A percentile compares a stretch with the other conserved stretches of the same genome.
Conservation (phyloP, 2,888 invertebrate species). For the Phalangium opilio region DNA sequence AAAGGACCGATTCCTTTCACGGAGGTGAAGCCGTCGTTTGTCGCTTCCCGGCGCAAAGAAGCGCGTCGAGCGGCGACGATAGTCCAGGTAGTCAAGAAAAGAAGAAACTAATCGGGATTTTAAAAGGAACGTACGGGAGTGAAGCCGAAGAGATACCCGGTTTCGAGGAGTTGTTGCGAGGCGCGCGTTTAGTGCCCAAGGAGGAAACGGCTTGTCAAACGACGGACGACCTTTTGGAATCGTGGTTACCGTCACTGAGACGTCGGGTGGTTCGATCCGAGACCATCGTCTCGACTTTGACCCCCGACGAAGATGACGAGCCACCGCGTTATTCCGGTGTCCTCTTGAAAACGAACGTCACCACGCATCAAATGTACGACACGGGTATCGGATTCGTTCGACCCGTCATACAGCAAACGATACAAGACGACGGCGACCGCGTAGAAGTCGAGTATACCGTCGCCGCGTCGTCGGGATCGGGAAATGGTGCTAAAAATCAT, state of each 20-base stretch:
- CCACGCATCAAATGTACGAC: neutral
- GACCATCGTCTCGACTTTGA: conserved; percentile 7
- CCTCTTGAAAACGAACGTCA: no score
- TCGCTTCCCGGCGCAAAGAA: conserved; percentile 12
- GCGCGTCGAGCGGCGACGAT: conserved; percentile 17
- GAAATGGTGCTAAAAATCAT: no score
- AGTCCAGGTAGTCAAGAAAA: conserved; percentile 6
- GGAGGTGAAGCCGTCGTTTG: conserved; percentile 6
- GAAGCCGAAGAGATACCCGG: conserved; percentile 14
- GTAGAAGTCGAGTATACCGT: conserved; percentile 15
- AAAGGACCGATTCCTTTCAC: conserved; percentile 13
- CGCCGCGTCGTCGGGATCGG: neutral
- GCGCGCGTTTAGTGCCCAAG: neutral
- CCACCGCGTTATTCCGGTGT: neutral
- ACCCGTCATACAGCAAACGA: neutral
- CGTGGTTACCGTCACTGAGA: conserved; percentile 16
- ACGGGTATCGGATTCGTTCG: neutral
- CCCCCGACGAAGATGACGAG: conserved; percentile 9
- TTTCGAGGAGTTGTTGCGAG: conserved; percentile 6
- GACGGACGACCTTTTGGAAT: conserved; percentile 18
- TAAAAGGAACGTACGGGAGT: conserved; percentile 14
- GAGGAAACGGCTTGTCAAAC: conserved; percentile 19
- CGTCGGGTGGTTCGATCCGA: conserved; percentile 13
- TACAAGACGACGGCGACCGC: neutral
- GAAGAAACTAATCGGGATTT: conserved; percentile 13